Evolutionary conservation across 1,140 invertebrate genomes (phyloP), one percentile per base, ranked within the genome.

Genomic region (Ceratosolen fusciceps): DNA sequence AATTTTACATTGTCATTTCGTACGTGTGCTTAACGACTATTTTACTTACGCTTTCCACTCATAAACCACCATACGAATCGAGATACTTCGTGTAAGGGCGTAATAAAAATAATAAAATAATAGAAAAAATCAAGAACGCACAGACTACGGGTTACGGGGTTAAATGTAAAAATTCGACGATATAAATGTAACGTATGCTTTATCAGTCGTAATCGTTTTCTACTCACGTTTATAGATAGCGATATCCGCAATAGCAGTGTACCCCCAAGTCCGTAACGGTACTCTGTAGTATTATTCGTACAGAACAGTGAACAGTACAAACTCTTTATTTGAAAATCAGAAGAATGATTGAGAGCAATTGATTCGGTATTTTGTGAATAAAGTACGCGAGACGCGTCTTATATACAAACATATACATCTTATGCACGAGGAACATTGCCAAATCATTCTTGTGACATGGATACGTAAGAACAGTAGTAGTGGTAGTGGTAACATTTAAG

Each of bases 141-240:
- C n/a, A n/a, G n/a, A n/a, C n/a, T n/a, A n/a, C n/a, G n/a, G n/a
- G n/a, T n/a, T n/a, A n/a, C n/a, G n/a, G n/a, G n/a, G n/a, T n/a
- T n/a, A n/a, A n/a, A n/a, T n/a, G n/a, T n/a, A n/a, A n/a, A n/a
- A n/a, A n/a, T n/a, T n/a, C n/a, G n/a, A n/a, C n/a, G n/a, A n/a
- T n/a, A n/a, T n/a, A n/a, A n/a, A n/a, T n/a, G n/a, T n/a, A n/a
- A n/a, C n/a, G n/a, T n/a, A n/a, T n/a, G n/a, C n/a, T n/a, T n/a
- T n/a, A n/a, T n/a, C n/a, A n/a, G n/a, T n/a, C n/a, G n/a, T n/a
- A n/a, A n/a, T n/a, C n/a, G 19, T 34, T 62, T 77, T 52, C 71
- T 77, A 77, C 75, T 77, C 75, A 77, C 75, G 71, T 77, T 77
- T 43, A 77, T 19, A 77, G n/a, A 58, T 52, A 77, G 26, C 16